Evolutionary conservation across 1,140 invertebrate genomes (phyloP), one percentile per base, ranked within the genome.

Genomic region (Bombus waltoni): DNA sequence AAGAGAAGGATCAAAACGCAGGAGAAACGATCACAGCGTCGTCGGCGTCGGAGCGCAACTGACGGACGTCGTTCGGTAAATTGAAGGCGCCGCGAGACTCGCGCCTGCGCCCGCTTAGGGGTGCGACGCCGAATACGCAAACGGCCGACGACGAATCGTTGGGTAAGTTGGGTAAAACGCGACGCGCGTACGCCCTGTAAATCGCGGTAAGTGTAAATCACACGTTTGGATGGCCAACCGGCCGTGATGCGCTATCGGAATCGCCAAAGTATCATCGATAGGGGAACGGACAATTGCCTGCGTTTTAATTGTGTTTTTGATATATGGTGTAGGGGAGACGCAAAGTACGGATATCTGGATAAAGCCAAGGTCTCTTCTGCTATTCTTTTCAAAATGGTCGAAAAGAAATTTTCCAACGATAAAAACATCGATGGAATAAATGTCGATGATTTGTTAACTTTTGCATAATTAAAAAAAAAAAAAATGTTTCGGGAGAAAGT

Each of bases 41-140:
- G 91, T 89, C 87, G 91, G 90, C 92, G 93, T 92, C 92, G 90
- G 88, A 89, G 90, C 93, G 92, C 93, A 89, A 94, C 93, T 94
- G 92, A 91, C 83, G 80, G 44, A 65, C 76, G 86, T 80, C 73
- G 87, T 80, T 70, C 87, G 71, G 74, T 68, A 89, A 90, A 92
- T 92, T 91, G 88, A 89, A 88, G 88, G 87, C 85, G 91, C 87
- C 89, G 89, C 88, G 86, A 47, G 83, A 80, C 87, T 88, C 83
- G 89, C 91, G 93, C 88, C 78, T 84, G 87, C 90, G 94, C 66
- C 3, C 75, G 13, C 1, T 4, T 59, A 11, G 66, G 87, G 68
- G 84, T 88, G 59, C 81, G 85, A 85, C 88, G 38, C 40, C 65
- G 57, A 44, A 72, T 84, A 82, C 65, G 57, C 42, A 70, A 81